A percentile compares a stretch with the other conserved stretches of the same genome.
Evolutionary conservation across 2,888 invertebrate genomes (phyloP).

Genomic region (Deilephila elpenor): DNA sequence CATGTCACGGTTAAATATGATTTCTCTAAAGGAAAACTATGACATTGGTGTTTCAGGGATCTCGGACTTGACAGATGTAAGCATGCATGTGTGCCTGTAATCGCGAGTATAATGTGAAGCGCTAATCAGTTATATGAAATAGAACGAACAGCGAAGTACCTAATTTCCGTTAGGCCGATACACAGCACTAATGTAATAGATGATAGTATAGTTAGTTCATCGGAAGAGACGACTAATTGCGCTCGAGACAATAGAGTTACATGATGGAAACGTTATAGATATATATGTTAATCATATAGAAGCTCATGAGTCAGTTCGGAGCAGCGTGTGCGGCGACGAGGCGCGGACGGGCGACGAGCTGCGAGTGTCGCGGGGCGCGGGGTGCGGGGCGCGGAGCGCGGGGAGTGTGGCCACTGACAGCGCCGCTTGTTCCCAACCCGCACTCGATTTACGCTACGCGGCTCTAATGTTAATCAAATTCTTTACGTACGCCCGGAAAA

Average conservation of each 20-base stretch:
- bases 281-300: slow-evolving; percentile 37
- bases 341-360: slow-evolving; percentile 50
- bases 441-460: slow-evolving; percentile 64
- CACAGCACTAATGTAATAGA: slow-evolving; percentile 37
- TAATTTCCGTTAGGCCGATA: slow-evolving; percentile 43
- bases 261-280: slow-evolving; percentile 31
- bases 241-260: slow-evolving; percentile 28
- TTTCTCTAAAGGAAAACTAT: slow-evolving; percentile 3
- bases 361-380: slow-evolving; percentile 40
- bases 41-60: background rate
- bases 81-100: slow-evolving; percentile 40
- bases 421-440: slow-evolving; percentile 53
- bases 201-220: slow-evolving; percentile 22
- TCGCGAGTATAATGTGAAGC: background rate
- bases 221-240: slow-evolving; percentile 29
- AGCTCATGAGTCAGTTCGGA: slow-evolving; percentile 53
- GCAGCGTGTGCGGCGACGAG: slow-evolving; percentile 51
- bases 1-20: slow-evolving; percentile 24
- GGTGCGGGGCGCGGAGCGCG: slow-evolving; percentile 39
- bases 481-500: slow-evolving; percentile 87
- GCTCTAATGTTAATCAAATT: slow-evolving; percentile 67
- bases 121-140: background rate
- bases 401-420: slow-evolving; percentile 41
- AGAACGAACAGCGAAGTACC: slow-evolving; percentile 15
- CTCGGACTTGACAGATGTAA: slow-evolving; percentile 28